phyloP scores from a whole-genome alignment of 2,113 vertebrate species.

The Typhlomys cinereus region DNA sequence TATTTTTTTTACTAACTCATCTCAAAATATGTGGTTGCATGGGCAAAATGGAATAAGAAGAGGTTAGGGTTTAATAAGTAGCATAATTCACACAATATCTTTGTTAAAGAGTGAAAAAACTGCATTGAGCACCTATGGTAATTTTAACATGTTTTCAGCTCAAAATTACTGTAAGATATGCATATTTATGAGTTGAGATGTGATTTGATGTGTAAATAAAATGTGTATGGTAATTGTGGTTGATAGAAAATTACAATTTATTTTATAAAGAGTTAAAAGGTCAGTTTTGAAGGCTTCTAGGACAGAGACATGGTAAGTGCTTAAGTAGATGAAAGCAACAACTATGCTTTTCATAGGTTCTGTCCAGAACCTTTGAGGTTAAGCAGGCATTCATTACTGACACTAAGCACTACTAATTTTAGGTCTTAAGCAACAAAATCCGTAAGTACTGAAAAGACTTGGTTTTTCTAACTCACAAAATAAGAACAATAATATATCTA shows the following conservation, averaged over 20 bases:
- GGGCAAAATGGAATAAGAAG: background rate
- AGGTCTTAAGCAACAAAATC: too few relatives aligned
- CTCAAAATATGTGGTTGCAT: background rate
- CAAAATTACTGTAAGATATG: background rate
- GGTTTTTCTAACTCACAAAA: background rate
- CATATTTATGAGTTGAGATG: background rate
- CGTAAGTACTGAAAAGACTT: background rate
- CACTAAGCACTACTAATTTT: background rate
- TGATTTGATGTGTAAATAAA: background rate
- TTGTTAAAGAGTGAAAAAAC: background rate
- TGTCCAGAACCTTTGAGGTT: background rate
- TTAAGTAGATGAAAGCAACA: background rate
- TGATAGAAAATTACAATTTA: background rate
- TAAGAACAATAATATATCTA: background rate
- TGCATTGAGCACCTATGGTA: background rate
- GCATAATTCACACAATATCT: conserved; percentile 23
- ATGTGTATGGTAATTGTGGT: background rate
- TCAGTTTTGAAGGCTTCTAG: background rate
- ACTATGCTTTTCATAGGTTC: background rate
- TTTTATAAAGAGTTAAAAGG: background rate
- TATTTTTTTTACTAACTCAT: background rate
- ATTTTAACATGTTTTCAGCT: background rate
- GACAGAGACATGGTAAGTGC: background rate
- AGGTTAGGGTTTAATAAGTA: background rate
- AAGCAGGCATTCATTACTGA: background rate